Evolutionary conservation across 2,888 invertebrate genomes (phyloP).

Genomic region (Coelinius sp.): DNA sequence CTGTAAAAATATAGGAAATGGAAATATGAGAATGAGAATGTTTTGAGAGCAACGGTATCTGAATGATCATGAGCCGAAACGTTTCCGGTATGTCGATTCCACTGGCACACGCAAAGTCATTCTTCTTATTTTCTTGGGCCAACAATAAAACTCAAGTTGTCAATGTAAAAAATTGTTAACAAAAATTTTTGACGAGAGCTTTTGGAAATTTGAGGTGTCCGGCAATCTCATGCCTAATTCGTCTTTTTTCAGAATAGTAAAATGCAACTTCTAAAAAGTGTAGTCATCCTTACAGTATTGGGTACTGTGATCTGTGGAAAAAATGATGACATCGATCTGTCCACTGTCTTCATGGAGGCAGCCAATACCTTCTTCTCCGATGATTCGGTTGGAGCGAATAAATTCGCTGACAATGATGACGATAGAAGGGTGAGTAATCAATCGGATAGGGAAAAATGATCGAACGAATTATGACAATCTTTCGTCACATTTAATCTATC

Average conservation of each 20-base stretch:
- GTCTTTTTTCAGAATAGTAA: slow-evolving; percentile 29
- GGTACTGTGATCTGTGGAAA: slow-evolving; percentile 56
- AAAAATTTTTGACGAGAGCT: background rate
- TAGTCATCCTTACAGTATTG: slow-evolving; percentile 54
- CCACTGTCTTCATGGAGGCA: slow-evolving; percentile 79
- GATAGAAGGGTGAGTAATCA: slow-evolving; percentile 73
- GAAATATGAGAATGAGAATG: background rate
- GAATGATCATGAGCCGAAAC: slow-evolving; percentile 63
- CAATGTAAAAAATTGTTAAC: background rate
- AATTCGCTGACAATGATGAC: slow-evolving; percentile 79
- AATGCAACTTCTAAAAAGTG: slow-evolving; percentile 58
- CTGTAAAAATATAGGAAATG: background rate
- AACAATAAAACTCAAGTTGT: background rate
- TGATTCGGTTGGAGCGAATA: slow-evolving; percentile 64
- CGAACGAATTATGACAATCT: too few relatives aligned
- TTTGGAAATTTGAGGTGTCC: too few relatives aligned
- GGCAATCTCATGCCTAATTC: background rate
- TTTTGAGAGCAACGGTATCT: slow-evolving; percentile 60
- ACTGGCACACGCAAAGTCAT: slow-evolving; percentile 37
- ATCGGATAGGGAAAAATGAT: too few relatives aligned
- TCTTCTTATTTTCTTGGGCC: background rate
- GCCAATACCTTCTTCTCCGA: slow-evolving; percentile 80
- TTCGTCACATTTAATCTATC: too few relatives aligned
- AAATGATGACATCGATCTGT: slow-evolving; percentile 72
- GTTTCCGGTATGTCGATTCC: slow-evolving; percentile 59